Conservation (phyloP, 2,113 vertebrate genomes). For the Peromyscus maniculatus region DNA sequence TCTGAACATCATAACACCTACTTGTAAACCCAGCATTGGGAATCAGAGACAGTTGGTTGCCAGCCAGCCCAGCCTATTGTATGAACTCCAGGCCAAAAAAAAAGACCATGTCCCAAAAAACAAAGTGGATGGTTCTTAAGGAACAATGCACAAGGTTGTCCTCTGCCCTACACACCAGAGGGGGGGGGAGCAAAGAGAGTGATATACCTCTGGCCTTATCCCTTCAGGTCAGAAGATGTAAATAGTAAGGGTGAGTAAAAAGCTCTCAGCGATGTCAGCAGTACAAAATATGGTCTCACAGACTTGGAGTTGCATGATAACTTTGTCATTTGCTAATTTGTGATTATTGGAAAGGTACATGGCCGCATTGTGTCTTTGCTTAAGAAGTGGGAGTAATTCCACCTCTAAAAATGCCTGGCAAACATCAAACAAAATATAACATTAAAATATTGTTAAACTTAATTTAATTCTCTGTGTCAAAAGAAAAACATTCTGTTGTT, state of each 20-base stretch:
- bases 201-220: neutral
- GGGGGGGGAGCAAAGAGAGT: neutral
- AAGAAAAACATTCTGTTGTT: slow-evolving; percentile 38
- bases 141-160: neutral
- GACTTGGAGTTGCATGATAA: neutral
- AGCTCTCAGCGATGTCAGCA: neutral
- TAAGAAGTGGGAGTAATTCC: slow-evolving; percentile 7
- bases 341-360: neutral
- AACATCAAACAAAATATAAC: slow-evolving; percentile 4
- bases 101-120: neutral
- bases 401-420: slow-evolving; percentile 7
- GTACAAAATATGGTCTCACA: neutral
- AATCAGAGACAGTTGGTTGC: neutral
- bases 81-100: neutral
- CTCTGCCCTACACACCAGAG: neutral
- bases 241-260: neutral
- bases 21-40: neutral
- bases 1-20: too few relatives aligned
- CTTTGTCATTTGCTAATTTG: neutral
- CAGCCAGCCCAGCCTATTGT: neutral
- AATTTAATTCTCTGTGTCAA: slow-evolving; percentile 32
- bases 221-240: neutral
- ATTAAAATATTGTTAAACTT: slow-evolving; percentile 17
- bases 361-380: neutral
- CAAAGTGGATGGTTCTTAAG: neutral